These are phyloP conservation scores for Cynopterus sphinx DNA, from an alignment of 2,797 vertebrate genomes.

Conservation along the genomic window DNA sequence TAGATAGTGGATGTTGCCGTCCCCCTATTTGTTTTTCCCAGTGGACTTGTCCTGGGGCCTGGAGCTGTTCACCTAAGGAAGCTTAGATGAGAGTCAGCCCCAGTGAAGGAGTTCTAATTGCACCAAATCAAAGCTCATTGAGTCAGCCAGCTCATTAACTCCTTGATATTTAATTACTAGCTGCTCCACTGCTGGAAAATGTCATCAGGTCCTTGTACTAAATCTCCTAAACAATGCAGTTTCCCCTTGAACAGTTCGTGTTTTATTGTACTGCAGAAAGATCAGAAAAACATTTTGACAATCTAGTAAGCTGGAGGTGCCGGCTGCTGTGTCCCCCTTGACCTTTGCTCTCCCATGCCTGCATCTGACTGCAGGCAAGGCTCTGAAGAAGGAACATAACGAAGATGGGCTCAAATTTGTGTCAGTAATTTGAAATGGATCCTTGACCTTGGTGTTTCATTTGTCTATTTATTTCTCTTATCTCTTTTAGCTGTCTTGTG, in stretches of 20 bases:
- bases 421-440: background rate
- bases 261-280: slow-evolving; percentile 35
- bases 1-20: background rate
- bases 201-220: slow-evolving; percentile 25
- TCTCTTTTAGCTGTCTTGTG: background rate
- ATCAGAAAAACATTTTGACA: slow-evolving; percentile 35
- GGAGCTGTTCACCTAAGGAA: slow-evolving; percentile 30
- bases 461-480: background rate
- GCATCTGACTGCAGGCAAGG: accelerated
- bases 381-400: background rate
- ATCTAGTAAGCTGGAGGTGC: background rate
- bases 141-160: slow-evolving; percentile 70
- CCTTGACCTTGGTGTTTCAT: background rate
- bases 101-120: slow-evolving; percentile 52
- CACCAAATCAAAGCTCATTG: slow-evolving; percentile 65
- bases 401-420: background rate
- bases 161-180: slow-evolving; percentile 73
- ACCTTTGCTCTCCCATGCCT: background rate
- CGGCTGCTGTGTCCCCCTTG: background rate
- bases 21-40: background rate
- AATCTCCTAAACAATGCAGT: slow-evolving; percentile 54
- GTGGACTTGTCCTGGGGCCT: background rate
- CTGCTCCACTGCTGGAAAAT: slow-evolving; percentile 61
- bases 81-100: slow-evolving; percentile 38
- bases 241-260: slow-evolving; percentile 30